Conservation (phyloP, 2,113 vertebrate genomes). For the Neogale vison region DNA sequence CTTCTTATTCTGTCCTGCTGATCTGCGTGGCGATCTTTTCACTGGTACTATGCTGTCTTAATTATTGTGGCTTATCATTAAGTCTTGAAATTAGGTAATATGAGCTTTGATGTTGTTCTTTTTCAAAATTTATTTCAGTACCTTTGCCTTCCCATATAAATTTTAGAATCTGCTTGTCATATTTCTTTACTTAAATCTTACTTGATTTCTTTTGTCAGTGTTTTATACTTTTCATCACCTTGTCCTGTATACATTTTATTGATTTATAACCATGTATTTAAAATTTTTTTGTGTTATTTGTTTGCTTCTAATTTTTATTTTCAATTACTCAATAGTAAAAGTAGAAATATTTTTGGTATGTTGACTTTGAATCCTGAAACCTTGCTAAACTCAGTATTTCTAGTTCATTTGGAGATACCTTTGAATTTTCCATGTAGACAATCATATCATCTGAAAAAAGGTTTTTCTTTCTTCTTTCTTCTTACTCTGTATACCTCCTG, state of each 20-base stretch:
- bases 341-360: background rate
- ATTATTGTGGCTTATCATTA: background rate
- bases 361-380: background rate
- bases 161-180: background rate
- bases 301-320: conserved; percentile 6
- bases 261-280: background rate
- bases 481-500: background rate
- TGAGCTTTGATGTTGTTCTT: background rate
- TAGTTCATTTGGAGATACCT: background rate
- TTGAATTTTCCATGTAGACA: background rate
- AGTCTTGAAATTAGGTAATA: background rate
- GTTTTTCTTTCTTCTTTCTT: conserved; percentile 35
- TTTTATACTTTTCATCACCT: background rate
- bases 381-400: background rate
- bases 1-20: background rate
- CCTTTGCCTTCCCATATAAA: background rate
- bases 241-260: background rate
- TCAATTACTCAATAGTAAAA: background rate
- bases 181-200: background rate
- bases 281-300: background rate
- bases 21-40: background rate
- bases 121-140: background rate
- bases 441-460: background rate
- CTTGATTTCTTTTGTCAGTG: background rate
- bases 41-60: background rate